phyloP scores from a whole-genome alignment of 2,888 invertebrate species.

The Eilema sororculum region DNA sequence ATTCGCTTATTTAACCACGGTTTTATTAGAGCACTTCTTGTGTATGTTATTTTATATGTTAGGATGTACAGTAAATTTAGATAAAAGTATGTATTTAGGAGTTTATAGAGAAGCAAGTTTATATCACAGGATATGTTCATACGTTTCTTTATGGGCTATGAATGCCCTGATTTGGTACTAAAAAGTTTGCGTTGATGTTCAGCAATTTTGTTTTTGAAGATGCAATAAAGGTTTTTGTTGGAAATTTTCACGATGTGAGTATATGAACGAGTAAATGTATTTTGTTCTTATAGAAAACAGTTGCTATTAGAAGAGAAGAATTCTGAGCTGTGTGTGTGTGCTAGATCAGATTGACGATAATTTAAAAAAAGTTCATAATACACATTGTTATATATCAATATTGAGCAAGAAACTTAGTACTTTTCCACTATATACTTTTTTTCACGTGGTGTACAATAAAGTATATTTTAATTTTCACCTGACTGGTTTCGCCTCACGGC shows the following conservation, averaged over 20 bases:
- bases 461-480: no score
- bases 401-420: no score
- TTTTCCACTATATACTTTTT: no score
- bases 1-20: slow-evolving; percentile 30
- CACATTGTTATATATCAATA: no score
- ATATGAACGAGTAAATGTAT: not conserved
- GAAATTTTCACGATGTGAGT: not conserved
- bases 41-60: slow-evolving; percentile 40
- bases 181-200: not conserved
- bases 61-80: slow-evolving; percentile 29
- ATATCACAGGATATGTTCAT: slow-evolving; percentile 11
- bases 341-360: no score
- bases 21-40: slow-evolving; percentile 38
- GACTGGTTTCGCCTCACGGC: no score
- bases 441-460: no score
- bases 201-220: not conserved
- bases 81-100: slow-evolving; percentile 22
- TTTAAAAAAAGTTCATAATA: no score
- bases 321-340: no score
- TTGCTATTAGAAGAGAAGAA: no score
- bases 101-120: slow-evolving; percentile 17
- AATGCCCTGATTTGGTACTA: slow-evolving; percentile 21
- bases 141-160: slow-evolving; percentile 19
- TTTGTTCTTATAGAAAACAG: not conserved
- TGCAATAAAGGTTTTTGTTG: not conserved